These are phyloP conservation scores for Drosophila pegasa DNA, from an alignment of 2,888 invertebrate species.

Conservation along the genomic window DNA sequence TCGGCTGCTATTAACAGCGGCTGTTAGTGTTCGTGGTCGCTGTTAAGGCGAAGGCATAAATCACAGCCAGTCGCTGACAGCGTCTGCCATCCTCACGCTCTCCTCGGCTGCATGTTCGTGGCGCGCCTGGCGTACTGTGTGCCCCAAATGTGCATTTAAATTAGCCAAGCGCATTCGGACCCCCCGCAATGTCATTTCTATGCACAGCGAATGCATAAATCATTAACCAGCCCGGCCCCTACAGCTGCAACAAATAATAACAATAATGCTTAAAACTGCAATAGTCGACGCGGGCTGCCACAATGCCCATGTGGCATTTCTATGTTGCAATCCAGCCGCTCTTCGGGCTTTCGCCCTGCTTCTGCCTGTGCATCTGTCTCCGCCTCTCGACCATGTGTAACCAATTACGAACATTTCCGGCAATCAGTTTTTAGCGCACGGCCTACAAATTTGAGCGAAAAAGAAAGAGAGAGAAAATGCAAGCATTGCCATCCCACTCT, in stretches of 20 bases:
- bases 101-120: neutral
- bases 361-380: neutral
- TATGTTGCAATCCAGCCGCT: constrained; percentile 18
- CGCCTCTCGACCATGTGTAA: constrained; percentile 51
- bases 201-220: constrained; percentile 75
- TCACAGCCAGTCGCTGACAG: constrained; percentile 60
- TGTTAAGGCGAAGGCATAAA: constrained; percentile 48
- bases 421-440: constrained; percentile 71
- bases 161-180: constrained; percentile 50
- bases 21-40: neutral
- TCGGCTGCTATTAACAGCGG: constrained; percentile 12
- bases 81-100: constrained; percentile 19
- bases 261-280: constrained; percentile 75
- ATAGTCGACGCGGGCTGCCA: constrained; percentile 61
- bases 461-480: neutral
- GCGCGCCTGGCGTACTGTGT: constrained; percentile 18
- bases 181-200: constrained; percentile 67
- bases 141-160: constrained; percentile 78
- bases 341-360: neutral
- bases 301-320: constrained; percentile 66
- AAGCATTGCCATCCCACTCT: neutral
- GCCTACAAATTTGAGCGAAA: constrained; percentile 25
- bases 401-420: constrained; percentile 72
- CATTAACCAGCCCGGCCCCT: constrained; percentile 68
- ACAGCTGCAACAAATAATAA: constrained; percentile 69